A percentile compares a stretch with the other conserved stretches of the same genome.
These are phyloP conservation scores for Calliphora vomitoria DNA, from an alignment of 2,888 invertebrate species.

Conservation along the genomic window DNA sequence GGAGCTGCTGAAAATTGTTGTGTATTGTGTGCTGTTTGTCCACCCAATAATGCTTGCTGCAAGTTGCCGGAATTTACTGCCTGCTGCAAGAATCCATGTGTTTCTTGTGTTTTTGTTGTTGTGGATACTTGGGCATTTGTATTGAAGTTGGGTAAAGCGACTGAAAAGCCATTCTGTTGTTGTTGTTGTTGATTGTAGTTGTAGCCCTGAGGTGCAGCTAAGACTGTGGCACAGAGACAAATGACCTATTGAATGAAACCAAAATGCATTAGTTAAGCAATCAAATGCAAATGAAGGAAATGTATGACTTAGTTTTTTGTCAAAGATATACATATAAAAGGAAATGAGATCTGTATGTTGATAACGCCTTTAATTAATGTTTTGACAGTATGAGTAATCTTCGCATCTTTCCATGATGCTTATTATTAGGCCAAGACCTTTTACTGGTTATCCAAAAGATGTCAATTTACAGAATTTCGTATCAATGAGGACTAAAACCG, in stretches of 20 bases:
- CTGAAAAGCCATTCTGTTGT: conserved; percentile 52
- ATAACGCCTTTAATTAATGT: too few species aligned
- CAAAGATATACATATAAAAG: too few species aligned
- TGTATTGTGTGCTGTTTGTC: conserved; percentile 41
- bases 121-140: conserved; percentile 4
- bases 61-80: conserved; percentile 77
- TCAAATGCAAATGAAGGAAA: too few species aligned
- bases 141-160: conserved; percentile 40
- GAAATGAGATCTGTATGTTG: too few species aligned
- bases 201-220: conserved; percentile 82
- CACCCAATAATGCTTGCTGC: conserved; percentile 74
- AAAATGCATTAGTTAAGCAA: neutral
- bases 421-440: too few species aligned
- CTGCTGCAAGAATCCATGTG: conserved; percentile 78
- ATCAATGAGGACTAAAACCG: too few species aligned
- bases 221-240: conserved; percentile 77
- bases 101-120: conserved; percentile 47
- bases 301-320: too few species aligned
- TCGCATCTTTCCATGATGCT: too few species aligned
- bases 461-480: too few species aligned
- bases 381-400: too few species aligned
- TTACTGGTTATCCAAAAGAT: too few species aligned
- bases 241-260: conserved; percentile 76
- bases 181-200: conserved; percentile 78
- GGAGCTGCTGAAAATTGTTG: conserved; percentile 65